Evolutionary conservation across 2,113 vertebrate species (phyloP), one percentile per base, ranked within the genome.

Genomic region (Anhinga rufa): DNA sequence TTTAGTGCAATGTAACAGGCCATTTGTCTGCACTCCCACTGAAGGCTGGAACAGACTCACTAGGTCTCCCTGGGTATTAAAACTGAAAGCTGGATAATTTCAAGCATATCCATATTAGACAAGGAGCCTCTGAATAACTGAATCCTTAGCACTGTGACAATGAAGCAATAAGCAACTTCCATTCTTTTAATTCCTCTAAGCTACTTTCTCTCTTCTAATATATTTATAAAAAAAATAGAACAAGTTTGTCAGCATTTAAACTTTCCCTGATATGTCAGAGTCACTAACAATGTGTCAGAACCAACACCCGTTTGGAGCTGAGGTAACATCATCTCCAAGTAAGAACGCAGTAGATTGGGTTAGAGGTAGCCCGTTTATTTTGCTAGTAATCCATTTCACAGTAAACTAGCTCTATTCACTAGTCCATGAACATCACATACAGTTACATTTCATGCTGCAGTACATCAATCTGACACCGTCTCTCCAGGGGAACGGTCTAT

Each of bases 401-500:
- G 93, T 79, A 93, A 97, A 95, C 71, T 61, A 95, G 89, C 48
- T 95, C 83, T 92, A 93, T 86, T 93, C 94, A 76, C 94, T n/a
- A 93, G 94, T 71, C 92, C 94, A 90, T 84, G 94, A 95, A 93
- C 85, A 95, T 92, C 86, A 58, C 78, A 91, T 88, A 79, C 68
- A 97, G 95, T 97, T 95, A 89, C 87, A 64, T 96, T 97, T 96
- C 86, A 93, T 16, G 16, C 89, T 68, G 87, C 93, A 87, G 78
- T 90, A 95, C 93, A 93, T 97, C 95, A 96, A 74, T 32, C 91
- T 97, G 95, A 94, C 93, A 90, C 85, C 9, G 2, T 36, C 68
- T 95, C 96, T 97, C 93, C 57, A 88, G 95, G 87, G 95, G 46
- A 92, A 72, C 20, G 4, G 71, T 83, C 86, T 94, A 83, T 34